Evolutionary conservation across 2,113 vertebrate species (phyloP), one percentile per base, ranked within the genome.

Genomic region (Pandion haliaetus): DNA sequence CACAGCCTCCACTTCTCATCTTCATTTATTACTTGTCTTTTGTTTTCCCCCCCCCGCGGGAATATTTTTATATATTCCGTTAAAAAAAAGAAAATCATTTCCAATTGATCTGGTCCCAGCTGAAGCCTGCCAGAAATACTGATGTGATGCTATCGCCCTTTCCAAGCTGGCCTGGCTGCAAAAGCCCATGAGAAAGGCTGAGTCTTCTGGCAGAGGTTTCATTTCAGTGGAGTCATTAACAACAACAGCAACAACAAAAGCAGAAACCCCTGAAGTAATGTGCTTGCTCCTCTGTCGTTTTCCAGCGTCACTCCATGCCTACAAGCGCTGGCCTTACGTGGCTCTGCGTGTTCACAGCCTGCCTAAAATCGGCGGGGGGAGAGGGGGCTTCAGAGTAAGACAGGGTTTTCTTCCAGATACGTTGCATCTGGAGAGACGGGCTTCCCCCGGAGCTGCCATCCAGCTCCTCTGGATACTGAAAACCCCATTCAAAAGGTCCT

Each of bases 301-400:
- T 24, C 73, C 77, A 69, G 40, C 2, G 0, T 67, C 6, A 14
- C 79, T 21, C 21, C 38, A 28, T 1, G 12, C 42, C 29, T 0
- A 8, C 5, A 4, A 77, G 62, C 2, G 0, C 80, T 13, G 52
- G 42, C 69, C 52, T 54, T 2, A 1, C 0, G 0, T 8, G 70
- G 28, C 59, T 71, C 50, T 26, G 24, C 1, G 21, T 10, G 19
- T 12, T 42, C 85, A 4, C 19, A 84, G 40, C 44, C 66, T 47
- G 65, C 55, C 65, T 15, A 5, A 47, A 67, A 34, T 1, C 10
- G 3, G n/a, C n/a, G 36, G 57, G 18, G 20, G 29, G 1, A 25
- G 31, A 13, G n/a, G 23, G 17, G 29, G 4, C 9, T 40, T 31
- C 80, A 21, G 5, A 26, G 5, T 2, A 3, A 62, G 17, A 24